Conservation (phyloP, 1,140 invertebrate species). For the Drosophila mayri region DNA sequence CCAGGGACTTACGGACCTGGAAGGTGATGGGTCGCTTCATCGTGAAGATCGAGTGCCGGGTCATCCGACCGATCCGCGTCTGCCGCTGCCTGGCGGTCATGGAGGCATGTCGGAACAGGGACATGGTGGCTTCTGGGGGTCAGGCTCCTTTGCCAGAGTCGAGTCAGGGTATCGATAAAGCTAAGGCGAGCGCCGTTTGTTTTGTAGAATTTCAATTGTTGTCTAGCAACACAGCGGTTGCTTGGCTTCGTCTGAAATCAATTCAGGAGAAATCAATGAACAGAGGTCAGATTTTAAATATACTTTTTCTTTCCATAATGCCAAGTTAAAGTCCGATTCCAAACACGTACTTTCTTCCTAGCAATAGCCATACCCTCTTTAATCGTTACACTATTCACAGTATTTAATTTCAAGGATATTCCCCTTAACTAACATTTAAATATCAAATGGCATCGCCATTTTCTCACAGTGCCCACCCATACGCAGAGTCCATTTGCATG, state of each 20-base stretch:
- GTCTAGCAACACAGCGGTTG: slow-evolving; percentile 67
- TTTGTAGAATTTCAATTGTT: slow-evolving; percentile 27
- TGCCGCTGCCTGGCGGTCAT: slow-evolving; percentile 21
- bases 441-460: background rate
- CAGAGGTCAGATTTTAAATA: no score
- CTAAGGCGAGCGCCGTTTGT: slow-evolving; percentile 17
- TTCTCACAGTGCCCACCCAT: slow-evolving; percentile 37
- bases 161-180: slow-evolving; percentile 40
- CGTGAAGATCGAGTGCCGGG: slow-evolving; percentile 39
- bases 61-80: background rate
- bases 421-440: background rate
- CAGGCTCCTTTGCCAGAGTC: background rate
- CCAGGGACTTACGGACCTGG: slow-evolving; percentile 63
- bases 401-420: background rate
- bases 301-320: background rate
- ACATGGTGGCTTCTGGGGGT: slow-evolving; percentile 4
- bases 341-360: background rate
- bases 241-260: slow-evolving; percentile 25
- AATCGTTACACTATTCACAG: background rate
- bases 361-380: background rate
- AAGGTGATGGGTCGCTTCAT: slow-evolving; percentile 48
- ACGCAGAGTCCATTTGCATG: slow-evolving; percentile 15
- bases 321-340: background rate
- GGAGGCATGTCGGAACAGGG: background rate
- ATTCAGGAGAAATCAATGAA: slow-evolving; percentile 15